Evolutionary conservation across 1,140 invertebrate genomes (phyloP), one percentile per base, ranked within the genome.

Genomic region (Rhynchophorus ferrugineus): DNA sequence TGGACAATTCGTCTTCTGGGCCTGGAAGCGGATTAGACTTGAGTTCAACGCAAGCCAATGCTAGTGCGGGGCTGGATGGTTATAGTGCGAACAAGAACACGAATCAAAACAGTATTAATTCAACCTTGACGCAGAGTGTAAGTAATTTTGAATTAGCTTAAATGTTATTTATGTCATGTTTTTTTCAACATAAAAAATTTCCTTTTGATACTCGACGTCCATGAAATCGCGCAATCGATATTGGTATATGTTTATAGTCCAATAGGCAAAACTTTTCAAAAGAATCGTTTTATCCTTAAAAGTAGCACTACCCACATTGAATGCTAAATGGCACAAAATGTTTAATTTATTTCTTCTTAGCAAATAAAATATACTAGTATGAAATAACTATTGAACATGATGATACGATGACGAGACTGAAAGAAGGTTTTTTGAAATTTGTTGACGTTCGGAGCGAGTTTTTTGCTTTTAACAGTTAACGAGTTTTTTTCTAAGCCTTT

Each of bases 91-190:
- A 53, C 50, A 54, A 68, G 62, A 61, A 47, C 52, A 64, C 55
- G 51, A 55, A 61, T 22, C 68, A 70, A 62, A 67, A 58, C 64
- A 70, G 64, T 68, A 69, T 70, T 66, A 69, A 59, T 55, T 65
- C 68, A 16, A 64, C 66, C n/a, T 58, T 70, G 43, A 53, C 63
- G 50, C 68, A 70, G 57, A 65, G 58, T 53, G 66, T 69, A 62
- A 68, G 67, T 67, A 16, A 11, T 18, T 38, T 38, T 52, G 8
- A 41, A 29, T 3, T 29, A 45, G n/a, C 20, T 19, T 45, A 2
- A 33, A 8, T 3, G 2, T 45, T 33, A 41, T 9, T 37, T 16
- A 11, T 38, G 14, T 8, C 14, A 14, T 8, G 6, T 6, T 38
- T 6, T 38, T 3, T 8, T 38, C 36, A n/a, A n/a, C n/a, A n/a